Evolutionary conservation across 2,888 invertebrate genomes (phyloP).

Genomic region (Papilio elwesi): DNA sequence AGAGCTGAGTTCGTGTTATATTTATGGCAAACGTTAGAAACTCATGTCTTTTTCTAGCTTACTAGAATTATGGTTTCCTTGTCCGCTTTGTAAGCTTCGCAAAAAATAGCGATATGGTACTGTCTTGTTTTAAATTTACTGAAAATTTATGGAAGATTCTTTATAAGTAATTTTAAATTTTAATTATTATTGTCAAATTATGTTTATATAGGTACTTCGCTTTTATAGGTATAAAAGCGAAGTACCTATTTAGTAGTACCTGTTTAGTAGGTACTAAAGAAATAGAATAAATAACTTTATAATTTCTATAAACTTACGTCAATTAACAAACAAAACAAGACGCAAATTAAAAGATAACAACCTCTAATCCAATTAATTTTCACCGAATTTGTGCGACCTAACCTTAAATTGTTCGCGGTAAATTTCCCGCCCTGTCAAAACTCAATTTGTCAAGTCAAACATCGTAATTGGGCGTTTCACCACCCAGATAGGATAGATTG

Average conservation of each 20-base stretch:
- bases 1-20: too few species aligned
- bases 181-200: neutral
- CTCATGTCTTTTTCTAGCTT: too few species aligned
- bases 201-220: neutral
- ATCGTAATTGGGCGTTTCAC: constrained; percentile 65
- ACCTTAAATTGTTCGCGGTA: constrained; percentile 64
- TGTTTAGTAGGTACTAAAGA: too few species aligned
- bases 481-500: constrained; percentile 45
- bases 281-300: constrained; percentile 4
- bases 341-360: constrained; percentile 62
- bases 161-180: too few species aligned
- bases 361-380: constrained; percentile 58
- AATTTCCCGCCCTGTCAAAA: constrained; percentile 79
- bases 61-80: too few species aligned
- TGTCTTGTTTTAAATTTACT: too few species aligned
- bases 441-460: constrained; percentile 82
- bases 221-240: too few species aligned
- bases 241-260: too few species aligned
- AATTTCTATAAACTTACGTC: constrained; percentile 27
- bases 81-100: too few species aligned
- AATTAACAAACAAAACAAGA: constrained; percentile 51
- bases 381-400: constrained; percentile 58
- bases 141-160: too few species aligned
- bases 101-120: too few species aligned
- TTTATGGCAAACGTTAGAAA: too few species aligned